A percentile compares a stretch with the other conserved stretches of the same genome.
phyloP scores from a whole-genome alignment of 2,888 invertebrate genomes.

The Diaperis boleti region DNA sequence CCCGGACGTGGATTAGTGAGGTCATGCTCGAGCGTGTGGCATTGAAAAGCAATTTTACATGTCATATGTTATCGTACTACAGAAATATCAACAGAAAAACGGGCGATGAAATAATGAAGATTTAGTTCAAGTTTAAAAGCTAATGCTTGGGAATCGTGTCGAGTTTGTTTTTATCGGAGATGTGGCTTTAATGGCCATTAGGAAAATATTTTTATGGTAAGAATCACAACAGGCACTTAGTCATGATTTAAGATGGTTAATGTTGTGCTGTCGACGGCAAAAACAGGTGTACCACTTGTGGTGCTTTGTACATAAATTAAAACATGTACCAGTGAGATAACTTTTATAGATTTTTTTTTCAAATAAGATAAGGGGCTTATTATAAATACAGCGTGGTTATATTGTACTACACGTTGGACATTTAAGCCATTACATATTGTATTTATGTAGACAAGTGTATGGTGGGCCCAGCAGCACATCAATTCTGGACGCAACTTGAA shows the following conservation, averaged over 20 bases:
- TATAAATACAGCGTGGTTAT: no score
- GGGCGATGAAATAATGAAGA: constrained; percentile 1
- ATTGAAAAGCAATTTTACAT: constrained; percentile 10
- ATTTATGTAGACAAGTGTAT: no score
- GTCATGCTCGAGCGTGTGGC: constrained; percentile 5
- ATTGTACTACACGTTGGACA: no score
- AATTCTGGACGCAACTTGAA: no score
- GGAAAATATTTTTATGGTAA: constrained; percentile 4
- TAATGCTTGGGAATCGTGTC: neutral
- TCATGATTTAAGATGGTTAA: neutral
- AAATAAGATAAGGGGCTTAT: no score
- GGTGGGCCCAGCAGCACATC: no score
- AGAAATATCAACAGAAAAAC: constrained; percentile 1
- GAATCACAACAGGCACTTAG: neutral
- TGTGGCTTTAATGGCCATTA: constrained; percentile 1
- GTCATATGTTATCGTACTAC: constrained; percentile 3
- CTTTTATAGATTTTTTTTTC: neutral
- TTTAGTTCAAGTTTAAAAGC: constrained; percentile 8
- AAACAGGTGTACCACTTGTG: neutral
- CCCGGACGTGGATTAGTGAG: constrained; percentile 4
- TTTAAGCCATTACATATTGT: no score
- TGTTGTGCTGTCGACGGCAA: neutral
- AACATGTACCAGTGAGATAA: neutral
- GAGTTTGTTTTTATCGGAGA: neutral
- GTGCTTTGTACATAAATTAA: neutral